Evolutionary conservation across 2,113 vertebrate genomes (phyloP).

Genomic region (Syrmaticus mikado): DNA sequence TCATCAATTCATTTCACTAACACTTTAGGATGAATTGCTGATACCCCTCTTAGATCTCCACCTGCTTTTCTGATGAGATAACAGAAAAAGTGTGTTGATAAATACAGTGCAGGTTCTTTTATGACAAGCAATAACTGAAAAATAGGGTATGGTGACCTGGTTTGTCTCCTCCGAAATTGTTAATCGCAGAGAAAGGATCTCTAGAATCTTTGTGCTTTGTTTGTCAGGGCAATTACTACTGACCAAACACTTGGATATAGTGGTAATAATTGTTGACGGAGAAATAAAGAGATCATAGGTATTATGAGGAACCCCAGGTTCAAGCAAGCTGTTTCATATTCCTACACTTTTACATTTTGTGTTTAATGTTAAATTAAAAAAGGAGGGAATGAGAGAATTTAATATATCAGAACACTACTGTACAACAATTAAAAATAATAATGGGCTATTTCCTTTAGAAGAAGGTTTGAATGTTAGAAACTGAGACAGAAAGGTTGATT

Average conservation of each 20-base stretch:
- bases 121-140: background rate
- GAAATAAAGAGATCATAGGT: background rate
- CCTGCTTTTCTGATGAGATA: background rate
- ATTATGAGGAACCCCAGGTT: background rate
- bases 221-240: background rate
- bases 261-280: background rate
- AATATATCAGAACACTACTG: background rate
- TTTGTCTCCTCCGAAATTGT: background rate
- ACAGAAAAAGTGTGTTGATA: background rate
- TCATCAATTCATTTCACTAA: background rate
- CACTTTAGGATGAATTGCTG: background rate
- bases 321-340: background rate
- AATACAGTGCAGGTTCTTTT: background rate
- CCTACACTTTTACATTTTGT: background rate
- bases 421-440: background rate
- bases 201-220: background rate
- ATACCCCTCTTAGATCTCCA: background rate
- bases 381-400: background rate
- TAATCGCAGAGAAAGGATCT: background rate
- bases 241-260: background rate
- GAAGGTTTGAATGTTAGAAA: background rate
- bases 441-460: background rate
- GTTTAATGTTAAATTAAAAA: background rate
- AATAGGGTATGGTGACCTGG: background rate
- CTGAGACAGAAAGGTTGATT: background rate